Base-by-base conservation (phyloP, 2,888 invertebrate species). In the Zygothrica quintamaculata region DNA sequence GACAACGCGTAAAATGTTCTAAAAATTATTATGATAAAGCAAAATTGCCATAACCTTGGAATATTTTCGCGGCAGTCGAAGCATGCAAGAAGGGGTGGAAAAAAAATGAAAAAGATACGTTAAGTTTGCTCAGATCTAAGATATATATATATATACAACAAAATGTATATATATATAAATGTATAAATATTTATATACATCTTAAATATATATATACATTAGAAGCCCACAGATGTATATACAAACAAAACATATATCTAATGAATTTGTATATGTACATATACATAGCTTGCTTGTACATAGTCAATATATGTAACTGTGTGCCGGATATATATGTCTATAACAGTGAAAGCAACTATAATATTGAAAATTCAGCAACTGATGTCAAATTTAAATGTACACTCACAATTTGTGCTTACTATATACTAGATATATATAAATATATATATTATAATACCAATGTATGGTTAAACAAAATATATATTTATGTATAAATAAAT, bases 41-140 rank as follows among this genome's bases (percentile, higher is more conserved):
- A 69, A 74, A n/a, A 56, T 50, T 52, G 51, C 42, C 60, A 39
- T 70, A 70, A 74, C 75, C 75, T 76, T 76, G 75, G 48, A 51
- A 70, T 59, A 48, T 53, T 51, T 61, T 58, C 50, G 58, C 55
- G 44, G 43, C 51, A 58, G 33, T 42, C 51, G 12, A 29, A 60
- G 51, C 55, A 73, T 55, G 61, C 48, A 47, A 47, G 34, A 40
- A 33, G 7, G 46, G n/a, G n/a, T 18, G 25, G 44, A 55, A 34
- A 47, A 13, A 43, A 34, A 26, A 53, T 33, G n/a, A 26, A 15
- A 29, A 18, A 34, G 7, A 29, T 40, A 51, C 42, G 31, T 31
- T 12, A 33, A 39, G 18, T 18, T 40, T 59, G 42, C 44, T 29
- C 59, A 11, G 9, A 29, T 34, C 12, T 11, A n/a, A n/a, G n/a